Conservation (phyloP, 2,113 vertebrate species). For the Festucalex cinctus region DNA sequence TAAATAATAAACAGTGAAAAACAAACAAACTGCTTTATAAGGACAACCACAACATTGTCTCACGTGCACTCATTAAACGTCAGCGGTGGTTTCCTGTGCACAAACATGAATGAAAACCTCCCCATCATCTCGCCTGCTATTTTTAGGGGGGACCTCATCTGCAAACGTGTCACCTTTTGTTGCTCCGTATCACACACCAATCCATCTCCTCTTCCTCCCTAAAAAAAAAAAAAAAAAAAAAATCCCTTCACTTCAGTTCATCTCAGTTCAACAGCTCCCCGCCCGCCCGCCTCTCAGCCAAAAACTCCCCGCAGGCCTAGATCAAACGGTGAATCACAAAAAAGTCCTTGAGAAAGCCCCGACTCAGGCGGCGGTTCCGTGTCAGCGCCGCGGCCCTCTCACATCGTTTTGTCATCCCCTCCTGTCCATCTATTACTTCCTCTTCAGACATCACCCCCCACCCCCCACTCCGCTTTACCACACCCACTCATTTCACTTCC, state of each 20-base stretch:
- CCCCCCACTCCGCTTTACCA: constrained; percentile 5
- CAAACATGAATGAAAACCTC: constrained; percentile 7
- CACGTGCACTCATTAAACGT: constrained; percentile 36
- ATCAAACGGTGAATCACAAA: constrained; percentile 57
- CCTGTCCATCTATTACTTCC: constrained; percentile 51
- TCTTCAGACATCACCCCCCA: constrained; percentile 21
- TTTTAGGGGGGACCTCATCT: not conserved
- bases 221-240: constrained; percentile 8
- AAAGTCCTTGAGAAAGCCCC: constrained; percentile 61
- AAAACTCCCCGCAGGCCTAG: constrained; percentile 22
- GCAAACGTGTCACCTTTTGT: constrained; percentile 24
- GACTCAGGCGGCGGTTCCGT: constrained; percentile 45
- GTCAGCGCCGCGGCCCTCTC: constrained; percentile 34
- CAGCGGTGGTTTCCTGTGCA: constrained; percentile 18
- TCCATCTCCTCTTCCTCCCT: constrained; percentile 34
- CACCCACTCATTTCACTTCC: constrained; percentile 28
- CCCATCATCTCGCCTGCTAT: not conserved
- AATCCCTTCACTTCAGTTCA: constrained; percentile 15
- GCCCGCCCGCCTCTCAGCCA: not conserved
- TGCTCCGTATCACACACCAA: constrained; percentile 28
- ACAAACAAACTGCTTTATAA: too few relatives aligned
- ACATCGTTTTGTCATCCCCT: constrained; percentile 31
- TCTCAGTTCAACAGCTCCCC: constrained; percentile 1
- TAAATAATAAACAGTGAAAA: too few relatives aligned
- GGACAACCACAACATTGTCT: not conserved